phyloP scores from a whole-genome alignment of 37 sponge, comb jelly and placozoan genomes.

The Aplysina aerophoba region DNA sequence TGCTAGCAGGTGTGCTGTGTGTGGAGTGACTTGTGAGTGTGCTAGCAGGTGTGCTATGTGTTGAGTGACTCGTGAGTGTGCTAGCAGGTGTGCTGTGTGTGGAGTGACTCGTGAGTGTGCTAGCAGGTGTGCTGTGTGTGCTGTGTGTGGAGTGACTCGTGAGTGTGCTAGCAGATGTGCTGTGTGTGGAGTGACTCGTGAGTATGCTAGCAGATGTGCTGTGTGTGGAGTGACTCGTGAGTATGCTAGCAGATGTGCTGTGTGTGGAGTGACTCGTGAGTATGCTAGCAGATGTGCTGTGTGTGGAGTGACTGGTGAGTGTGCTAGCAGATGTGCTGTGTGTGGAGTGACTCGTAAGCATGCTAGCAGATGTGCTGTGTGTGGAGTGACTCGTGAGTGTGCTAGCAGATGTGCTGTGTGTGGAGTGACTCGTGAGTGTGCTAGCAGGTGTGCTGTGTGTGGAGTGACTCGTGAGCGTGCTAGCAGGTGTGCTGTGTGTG shows the following conservation, averaged over 20 bases:
- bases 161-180: neutral
- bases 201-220: slow-evolving; percentile 37
- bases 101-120: neutral
- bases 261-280: too few relatives aligned
- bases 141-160: neutral
- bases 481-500: neutral
- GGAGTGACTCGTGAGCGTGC: neutral
- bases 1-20: slow-evolving; percentile 27
- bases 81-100: slow-evolving; percentile 20
- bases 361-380: slow-evolving; percentile 25
- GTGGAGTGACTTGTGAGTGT: neutral
- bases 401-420: neutral
- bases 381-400: neutral
- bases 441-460: slow-evolving; percentile 20
- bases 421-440: too few relatives aligned
- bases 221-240: neutral
- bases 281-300: slow-evolving; percentile 31
- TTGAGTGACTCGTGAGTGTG: too few relatives aligned
- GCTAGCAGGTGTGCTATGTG: neutral
- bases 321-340: neutral
- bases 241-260: neutral
- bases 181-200: too few relatives aligned
- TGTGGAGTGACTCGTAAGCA: too few relatives aligned
- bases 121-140: neutral
- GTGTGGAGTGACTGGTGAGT: neutral